Evolutionary conservation across 2,888 invertebrate species (phyloP), one percentile per base, ranked within the genome.

Genomic region (Blera fallax): DNA sequence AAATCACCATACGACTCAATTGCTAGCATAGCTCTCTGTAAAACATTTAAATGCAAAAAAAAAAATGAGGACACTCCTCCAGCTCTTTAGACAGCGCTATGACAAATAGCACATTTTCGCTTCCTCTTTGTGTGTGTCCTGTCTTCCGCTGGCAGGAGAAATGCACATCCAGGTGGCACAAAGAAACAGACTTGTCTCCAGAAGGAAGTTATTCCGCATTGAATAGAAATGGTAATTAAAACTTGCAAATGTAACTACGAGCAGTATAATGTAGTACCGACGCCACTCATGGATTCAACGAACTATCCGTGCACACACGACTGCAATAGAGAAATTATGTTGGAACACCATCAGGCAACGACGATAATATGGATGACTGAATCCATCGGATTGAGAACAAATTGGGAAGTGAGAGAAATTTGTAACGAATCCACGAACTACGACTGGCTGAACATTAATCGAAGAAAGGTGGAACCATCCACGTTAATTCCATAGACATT

Each of bases 191-290:
- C 14, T 76, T 54, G n/a, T 11, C 21, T 43, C 37, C 45, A 81
- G 48, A 60, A 72, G 81, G 72, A 81, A 77, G 81, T 81, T 45
- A 52, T 52, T 77, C 62, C 3, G 45, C 11, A 56, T 37, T 50
- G 37, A 64, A 72, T 56, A 29, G 45, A 60, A 65, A 69, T 40
- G 64, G 76, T 81, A 85, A 85, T 85, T 85, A 85, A 81, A 85
- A 81, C 32, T 73, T 67, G 45, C 52, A 65, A 78, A 78, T 67
- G 58, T 43, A 77, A 77, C 70, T 50, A n/a, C n/a, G n/a, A n/a
- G n/a, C n/a, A n/a, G n/a, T n/a, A 40, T 43, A 73, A 56, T n/a
- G 24, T 54, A 60, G n/a, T 3, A 58, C 8, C 62, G 60, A 60
- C 8, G 43, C 62, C 43, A 72, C 73, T 83, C 65, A 72, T 50